Base-by-base conservation (phyloP, 2,113 vertebrate genomes). In the Agelaius tricolor region DNA sequence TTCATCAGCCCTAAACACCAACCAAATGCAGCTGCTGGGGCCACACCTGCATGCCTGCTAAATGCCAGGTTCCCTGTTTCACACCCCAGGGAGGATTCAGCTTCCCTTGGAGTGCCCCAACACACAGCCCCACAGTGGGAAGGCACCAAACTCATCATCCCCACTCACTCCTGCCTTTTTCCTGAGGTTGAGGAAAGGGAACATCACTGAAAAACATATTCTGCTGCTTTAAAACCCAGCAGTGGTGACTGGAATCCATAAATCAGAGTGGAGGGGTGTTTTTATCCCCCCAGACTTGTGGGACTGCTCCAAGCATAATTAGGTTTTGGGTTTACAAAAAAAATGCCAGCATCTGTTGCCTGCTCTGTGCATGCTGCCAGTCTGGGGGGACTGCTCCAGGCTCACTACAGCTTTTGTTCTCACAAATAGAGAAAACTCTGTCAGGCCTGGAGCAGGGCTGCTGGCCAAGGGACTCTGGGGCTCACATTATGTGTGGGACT, bases 281-380 rank as follows among this genome's bases (percentile, higher is more conserved):
- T 11, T 22, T 41, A 63, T 57, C 33, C 5, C 35, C 49, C 52
- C 46, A 93, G 71, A 83, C 95, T 84, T 87, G 66, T 61, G 94
- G 92, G 97, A 96, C 51, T 94, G 90, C 92, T 97, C 84, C 71
- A 78, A 94, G 88, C 66, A 91, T 97, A 97, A 97, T 97, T 93
- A 95, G 95, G 84, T 97, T 97, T 96, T 75, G 93, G 93, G 91
- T 93, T 97, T 96, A 90, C 93, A 96, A 92, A 96, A n/a, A 95
- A 95, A 95, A 72, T 52, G 61, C 44, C 92, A 96, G 96, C 95
- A 97, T 96, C 95, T 97, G 96, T 89, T 96, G 92, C 79, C 87
- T 96, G 84, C 86, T 97, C 43, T 88, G 94, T 55, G 84, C 47
- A 51, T 1, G 7, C 90, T 86, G 93, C 84, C 67, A 49, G 92